Evolutionary conservation across 2,888 invertebrate species (phyloP).

Genomic region (Ernsta delagoae): DNA sequence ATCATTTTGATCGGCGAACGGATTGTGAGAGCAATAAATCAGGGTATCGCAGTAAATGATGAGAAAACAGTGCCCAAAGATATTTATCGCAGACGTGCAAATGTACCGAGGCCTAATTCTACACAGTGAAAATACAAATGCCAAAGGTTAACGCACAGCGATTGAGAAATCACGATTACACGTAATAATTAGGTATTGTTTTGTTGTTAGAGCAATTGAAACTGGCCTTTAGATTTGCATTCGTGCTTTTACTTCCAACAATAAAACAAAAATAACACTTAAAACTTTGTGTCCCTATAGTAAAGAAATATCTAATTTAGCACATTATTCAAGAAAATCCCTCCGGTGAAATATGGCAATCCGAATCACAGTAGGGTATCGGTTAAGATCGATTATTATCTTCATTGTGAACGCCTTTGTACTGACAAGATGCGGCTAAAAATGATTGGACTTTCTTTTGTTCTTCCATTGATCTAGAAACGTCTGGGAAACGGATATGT

Average conservation of each 20-base stretch:
- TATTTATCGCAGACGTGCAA: constrained; percentile 58
- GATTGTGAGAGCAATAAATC: constrained; percentile 57
- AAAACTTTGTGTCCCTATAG: too few relatives aligned
- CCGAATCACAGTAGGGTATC: too few relatives aligned
- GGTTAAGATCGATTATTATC: too few relatives aligned
- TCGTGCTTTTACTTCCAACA: neutral
- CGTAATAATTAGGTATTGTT: neutral
- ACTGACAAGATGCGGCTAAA: too few relatives aligned
- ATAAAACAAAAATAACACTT: too few relatives aligned
- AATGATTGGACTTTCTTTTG: too few relatives aligned
- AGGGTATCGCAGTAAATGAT: constrained; percentile 56
- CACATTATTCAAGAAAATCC: too few relatives aligned
- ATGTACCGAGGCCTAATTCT: constrained; percentile 51
- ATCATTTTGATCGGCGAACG: constrained; percentile 52
- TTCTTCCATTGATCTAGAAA: too few relatives aligned
- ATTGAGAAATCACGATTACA: neutral
- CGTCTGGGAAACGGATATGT: too few relatives aligned
- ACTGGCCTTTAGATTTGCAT: neutral
- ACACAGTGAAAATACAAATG: constrained; percentile 5
- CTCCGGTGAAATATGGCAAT: too few relatives aligned
- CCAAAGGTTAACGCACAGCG: neutral
- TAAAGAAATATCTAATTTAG: too few relatives aligned
- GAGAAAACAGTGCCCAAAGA: constrained; percentile 59
- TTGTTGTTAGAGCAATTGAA: neutral
- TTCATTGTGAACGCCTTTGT: too few relatives aligned